Evolutionary conservation across 2,113 vertebrate genomes (phyloP).

Genomic region (Anoura caudifer): DNA sequence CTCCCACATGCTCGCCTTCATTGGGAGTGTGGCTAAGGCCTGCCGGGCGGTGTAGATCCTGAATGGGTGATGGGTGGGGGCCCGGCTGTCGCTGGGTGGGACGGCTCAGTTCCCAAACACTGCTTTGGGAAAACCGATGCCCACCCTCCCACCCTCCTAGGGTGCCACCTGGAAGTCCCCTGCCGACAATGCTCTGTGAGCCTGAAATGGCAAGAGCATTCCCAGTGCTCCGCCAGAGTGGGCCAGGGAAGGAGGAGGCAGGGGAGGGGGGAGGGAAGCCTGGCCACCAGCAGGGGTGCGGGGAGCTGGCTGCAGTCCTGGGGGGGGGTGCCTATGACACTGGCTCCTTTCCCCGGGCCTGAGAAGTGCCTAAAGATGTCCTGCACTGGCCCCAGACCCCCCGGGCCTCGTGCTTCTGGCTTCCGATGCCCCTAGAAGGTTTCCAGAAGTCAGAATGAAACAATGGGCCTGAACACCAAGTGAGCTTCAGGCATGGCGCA

Average conservation of each 20-base stretch:
- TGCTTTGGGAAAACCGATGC: neutral
- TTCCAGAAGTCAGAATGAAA: neutral
- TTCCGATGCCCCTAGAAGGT: neutral
- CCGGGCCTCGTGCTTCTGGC: fast-evolving
- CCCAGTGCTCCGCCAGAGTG: fast-evolving
- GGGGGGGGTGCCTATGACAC: too few relatives aligned
- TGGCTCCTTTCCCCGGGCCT: fast-evolving
- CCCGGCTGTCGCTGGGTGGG: fast-evolving
- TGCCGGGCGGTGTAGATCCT: fast-evolving
- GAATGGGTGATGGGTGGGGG: neutral
- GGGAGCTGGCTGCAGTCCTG: fast-evolving
- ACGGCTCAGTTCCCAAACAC: neutral
- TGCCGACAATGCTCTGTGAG: neutral
- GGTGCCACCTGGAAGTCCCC: fast-evolving
- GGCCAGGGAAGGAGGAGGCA: neutral
- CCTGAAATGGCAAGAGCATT: neutral
- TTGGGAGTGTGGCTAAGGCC: neutral
- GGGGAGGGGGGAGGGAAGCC: neutral
- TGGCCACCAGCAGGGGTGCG: fast-evolving
- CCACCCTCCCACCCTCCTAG: neutral
- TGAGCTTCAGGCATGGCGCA: neutral
- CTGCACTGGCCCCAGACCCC: neutral
- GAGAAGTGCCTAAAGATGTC: neutral
- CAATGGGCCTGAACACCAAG: fast-evolving
- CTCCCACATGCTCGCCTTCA: fast-evolving